Evolutionary conservation across 2,113 vertebrate genomes (phyloP).

Genomic region (Neogale vison): DNA sequence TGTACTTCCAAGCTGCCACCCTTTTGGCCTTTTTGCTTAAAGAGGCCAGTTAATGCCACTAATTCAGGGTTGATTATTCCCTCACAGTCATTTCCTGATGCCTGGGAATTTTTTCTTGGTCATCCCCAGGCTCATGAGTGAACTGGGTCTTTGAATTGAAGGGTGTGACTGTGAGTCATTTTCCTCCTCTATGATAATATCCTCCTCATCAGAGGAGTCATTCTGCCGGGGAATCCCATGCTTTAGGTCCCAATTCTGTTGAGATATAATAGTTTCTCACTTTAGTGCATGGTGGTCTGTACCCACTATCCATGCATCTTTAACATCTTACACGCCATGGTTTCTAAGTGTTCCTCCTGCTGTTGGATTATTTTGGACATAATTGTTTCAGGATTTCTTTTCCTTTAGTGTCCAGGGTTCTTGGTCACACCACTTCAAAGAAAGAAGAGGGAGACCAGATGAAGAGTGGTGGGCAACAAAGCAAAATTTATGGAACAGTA

Average conservation of each 20-base stretch:
- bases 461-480: neutral
- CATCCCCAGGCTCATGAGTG: neutral
- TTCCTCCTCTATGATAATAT: neutral
- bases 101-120: neutral
- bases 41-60: neutral
- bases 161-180: neutral
- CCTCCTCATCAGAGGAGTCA: neutral
- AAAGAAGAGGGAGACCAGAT: neutral
- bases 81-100: neutral
- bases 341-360: neutral
- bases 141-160: neutral
- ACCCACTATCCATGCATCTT: neutral
- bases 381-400: neutral
- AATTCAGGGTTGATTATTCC: neutral
- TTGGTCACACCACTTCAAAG: neutral
- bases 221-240: neutral
- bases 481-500: neutral
- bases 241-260: neutral
- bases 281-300: neutral
- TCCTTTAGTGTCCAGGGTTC: neutral
- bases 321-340: neutral
- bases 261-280: neutral
- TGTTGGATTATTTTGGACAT: neutral
- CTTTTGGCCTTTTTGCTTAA: neutral
- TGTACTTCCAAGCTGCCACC: neutral